Base-by-base conservation (phyloP, 2,797 vertebrate species). In the Cuniculus paca region DNA sequence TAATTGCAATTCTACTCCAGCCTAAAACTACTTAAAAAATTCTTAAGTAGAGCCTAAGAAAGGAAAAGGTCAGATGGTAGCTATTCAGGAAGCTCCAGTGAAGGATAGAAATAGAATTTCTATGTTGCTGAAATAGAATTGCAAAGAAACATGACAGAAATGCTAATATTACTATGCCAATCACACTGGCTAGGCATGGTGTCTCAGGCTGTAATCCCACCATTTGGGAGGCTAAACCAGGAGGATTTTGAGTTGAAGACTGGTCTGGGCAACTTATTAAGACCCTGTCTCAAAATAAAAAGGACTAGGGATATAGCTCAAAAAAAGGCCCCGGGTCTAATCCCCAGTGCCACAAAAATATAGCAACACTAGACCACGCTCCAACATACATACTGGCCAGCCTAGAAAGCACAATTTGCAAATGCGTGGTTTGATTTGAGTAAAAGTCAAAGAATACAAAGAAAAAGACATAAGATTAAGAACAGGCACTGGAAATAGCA, bases 81-180 rank as follows among this genome's bases (percentile, higher is more conserved):
- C 45, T 60, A 52, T 50, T 36, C 17, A 93, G 75, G 39, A 96
- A 65, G 68, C 54, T 94, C 39, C 90, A 89, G 56, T 45, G 60
- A n/a, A 77, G 28, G 11, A 72, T 5, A 82, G 54, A 86, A 93
- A 86, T 36, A 65, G 45, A 84, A 65, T 34, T 65, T 65, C 31
- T n/a, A 48, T 36, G 60, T 60, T 61, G 45, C 50, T 83, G 60
- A 54, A 86, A 72, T 56, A 86, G 34, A 85, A 54, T 56, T 42
- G 26, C n/a, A 86, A 72, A 93, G 63, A 70, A 91, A 92, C 92
- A 22, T 81, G 28, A 70, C 61, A 89, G 45, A 90, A 94, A 94
- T 52, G 31, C 82, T 86, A 68, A 61, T 17, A 48, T n/a, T 63
- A 72, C 75, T 82, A 88, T 52, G 45, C 85, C 36, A 92, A 65